These are phyloP conservation scores for Capromys pilorides DNA, from an alignment of 2,797 vertebrate genomes.

Conservation along the genomic window DNA sequence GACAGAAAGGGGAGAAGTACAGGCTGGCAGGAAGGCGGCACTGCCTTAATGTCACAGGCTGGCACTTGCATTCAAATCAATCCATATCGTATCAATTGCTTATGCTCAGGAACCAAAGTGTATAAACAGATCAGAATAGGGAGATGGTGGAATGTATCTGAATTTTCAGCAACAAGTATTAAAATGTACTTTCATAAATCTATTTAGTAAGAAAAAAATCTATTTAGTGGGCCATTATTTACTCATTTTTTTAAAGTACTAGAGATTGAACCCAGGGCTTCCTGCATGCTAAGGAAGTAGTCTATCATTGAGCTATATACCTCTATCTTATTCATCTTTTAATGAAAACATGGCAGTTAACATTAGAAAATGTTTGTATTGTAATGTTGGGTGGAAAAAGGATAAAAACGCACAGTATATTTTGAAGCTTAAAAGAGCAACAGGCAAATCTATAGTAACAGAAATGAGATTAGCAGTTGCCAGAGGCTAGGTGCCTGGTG, in stretches of 20 bases:
- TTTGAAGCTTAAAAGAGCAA: slow-evolving; percentile 32
- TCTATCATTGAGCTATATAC: not conserved
- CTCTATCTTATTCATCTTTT: not conserved
- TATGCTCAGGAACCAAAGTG: not conserved
- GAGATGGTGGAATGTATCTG: slow-evolving; percentile 22
- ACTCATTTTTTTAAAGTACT: not conserved
- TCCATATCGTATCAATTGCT: slow-evolving; percentile 27
- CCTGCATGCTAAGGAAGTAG: not conserved
- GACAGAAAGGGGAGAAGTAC: slow-evolving; percentile 62
- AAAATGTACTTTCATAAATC: slow-evolving; percentile 33
- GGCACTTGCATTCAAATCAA: slow-evolving; percentile 51
- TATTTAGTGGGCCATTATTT: not conserved
- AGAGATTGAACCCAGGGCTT: not conserved
- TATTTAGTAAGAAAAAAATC: not conserved
- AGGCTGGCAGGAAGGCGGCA: slow-evolving; percentile 1
- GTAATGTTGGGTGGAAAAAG: slow-evolving; percentile 20
- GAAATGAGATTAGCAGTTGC: slow-evolving; percentile 4
- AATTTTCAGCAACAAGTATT: slow-evolving; percentile 35
- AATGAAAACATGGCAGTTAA: slow-evolving; percentile 46
- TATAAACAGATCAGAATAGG: slow-evolving; percentile 45
- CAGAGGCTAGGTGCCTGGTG: not conserved
- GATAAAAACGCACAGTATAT: not conserved
- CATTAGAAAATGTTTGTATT: not conserved
- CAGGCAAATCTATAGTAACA: slow-evolving; percentile 4
- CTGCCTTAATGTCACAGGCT: slow-evolving; percentile 7